Percentiles rank a stretch among this genome's conserved stretches.
Conservation (phyloP, 2,797 vertebrate species). For the Mus spretus region DNA sequence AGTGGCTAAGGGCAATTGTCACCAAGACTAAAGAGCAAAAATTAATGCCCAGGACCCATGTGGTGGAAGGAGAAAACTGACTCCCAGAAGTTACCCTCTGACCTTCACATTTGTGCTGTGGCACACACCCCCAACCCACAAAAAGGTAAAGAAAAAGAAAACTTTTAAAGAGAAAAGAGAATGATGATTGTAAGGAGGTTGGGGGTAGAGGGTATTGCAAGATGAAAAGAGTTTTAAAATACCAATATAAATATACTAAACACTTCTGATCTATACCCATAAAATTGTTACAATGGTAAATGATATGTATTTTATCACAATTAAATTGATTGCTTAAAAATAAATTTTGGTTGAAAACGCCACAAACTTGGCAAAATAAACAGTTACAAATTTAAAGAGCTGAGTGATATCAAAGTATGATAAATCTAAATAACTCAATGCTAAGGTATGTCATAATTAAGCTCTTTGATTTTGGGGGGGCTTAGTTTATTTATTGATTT, state of each 20-base stretch:
- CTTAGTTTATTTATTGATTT: not conserved
- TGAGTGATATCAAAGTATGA: not conserved
- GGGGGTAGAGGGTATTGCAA: not conserved
- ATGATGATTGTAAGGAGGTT: conserved; percentile 8
- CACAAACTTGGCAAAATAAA: not conserved
- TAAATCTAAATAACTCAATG: not conserved
- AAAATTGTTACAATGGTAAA: not conserved
- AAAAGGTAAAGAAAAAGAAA: not conserved
- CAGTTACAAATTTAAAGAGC: not conserved
- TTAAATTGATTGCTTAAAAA: not conserved
- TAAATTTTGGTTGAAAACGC: not conserved
- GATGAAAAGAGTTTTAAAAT: not conserved
- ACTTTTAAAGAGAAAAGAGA: conserved; percentile 8
- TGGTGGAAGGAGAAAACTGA: not conserved
- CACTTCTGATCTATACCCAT: not conserved
- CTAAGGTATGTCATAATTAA: not conserved
- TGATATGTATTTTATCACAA: not conserved
- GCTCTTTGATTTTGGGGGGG: not conserved
- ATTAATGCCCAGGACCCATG: not conserved
- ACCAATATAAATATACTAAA: not conserved
- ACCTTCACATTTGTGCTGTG: not conserved
- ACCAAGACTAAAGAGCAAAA: not conserved
- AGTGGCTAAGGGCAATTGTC: not conserved
- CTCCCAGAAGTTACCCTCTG: not conserved
- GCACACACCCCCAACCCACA: not conserved